A percentile compares a stretch with the other conserved stretches of the same genome.
phyloP scores from a whole-genome alignment of 2,113 vertebrate genomes.

The Dromaius novaehollandiae region DNA sequence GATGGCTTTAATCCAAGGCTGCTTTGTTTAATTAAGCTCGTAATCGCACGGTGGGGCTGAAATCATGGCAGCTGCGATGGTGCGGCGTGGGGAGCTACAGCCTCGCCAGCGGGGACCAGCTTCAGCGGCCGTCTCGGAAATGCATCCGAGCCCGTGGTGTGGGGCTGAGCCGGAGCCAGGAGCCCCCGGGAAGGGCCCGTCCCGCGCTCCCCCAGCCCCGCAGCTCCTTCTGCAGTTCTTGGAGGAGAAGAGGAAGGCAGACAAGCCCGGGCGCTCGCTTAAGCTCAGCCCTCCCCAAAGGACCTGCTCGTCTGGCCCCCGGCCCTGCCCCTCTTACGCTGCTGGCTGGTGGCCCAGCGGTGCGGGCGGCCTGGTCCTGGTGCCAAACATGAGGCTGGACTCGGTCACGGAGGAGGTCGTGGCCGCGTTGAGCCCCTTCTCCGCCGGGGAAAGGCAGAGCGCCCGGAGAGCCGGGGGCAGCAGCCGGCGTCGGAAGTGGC shows the following conservation, averaged over 20 bases:
- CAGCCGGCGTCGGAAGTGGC: conserved; percentile 77
- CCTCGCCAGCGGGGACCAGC: too few relatives aligned
- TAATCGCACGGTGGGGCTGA: background rate
- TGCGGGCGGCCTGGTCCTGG: background rate
- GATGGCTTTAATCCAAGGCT: background rate
- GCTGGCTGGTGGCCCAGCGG: background rate
- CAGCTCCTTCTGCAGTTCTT: too few relatives aligned
- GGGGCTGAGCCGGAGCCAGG: too few relatives aligned
- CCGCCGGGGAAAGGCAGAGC: background rate
- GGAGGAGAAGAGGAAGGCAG: too few relatives aligned
- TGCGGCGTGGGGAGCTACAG: too few relatives aligned
- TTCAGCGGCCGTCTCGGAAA: too few relatives aligned
- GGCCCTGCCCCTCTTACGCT: background rate
- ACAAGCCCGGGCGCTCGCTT: too few relatives aligned
- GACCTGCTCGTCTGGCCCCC: background rate
- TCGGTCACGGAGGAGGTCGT: background rate
- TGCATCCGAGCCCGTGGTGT: too few relatives aligned
- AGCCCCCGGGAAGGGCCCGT: too few relatives aligned
- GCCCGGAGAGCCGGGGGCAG: background rate
- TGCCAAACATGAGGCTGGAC: background rate
- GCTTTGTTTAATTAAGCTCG: background rate
- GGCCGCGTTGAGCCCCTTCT: background rate
- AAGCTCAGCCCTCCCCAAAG: too few relatives aligned
- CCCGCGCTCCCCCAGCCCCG: too few relatives aligned
- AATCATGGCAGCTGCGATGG: too few relatives aligned